A percentile compares a stretch with the other conserved stretches of the same genome.
These are phyloP conservation scores for Coelogynopora nodosa DNA, from an alignment of 2,888 invertebrate species.

Conservation along the genomic window DNA sequence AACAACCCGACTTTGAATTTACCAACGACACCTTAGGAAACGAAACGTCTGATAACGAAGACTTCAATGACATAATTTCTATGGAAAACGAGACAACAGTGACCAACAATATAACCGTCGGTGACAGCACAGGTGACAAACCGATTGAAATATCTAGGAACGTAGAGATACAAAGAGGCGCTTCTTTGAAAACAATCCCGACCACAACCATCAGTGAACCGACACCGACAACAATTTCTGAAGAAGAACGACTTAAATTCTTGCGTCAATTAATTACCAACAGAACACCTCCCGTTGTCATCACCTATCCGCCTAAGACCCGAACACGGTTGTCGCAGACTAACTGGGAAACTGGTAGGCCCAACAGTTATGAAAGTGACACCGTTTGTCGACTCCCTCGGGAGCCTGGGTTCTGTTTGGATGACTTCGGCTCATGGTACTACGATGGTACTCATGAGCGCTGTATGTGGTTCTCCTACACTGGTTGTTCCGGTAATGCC, in stretches of 20 bases:
- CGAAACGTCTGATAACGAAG: too few relatives aligned
- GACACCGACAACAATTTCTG: not conserved
- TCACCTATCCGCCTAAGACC: not conserved
- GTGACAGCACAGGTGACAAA: too few relatives aligned
- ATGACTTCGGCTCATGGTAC: conserved; percentile 16
- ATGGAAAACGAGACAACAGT: too few relatives aligned
- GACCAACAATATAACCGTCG: too few relatives aligned
- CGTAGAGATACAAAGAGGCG: too few relatives aligned
- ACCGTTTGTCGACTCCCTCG: not conserved
- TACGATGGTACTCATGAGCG: not conserved
- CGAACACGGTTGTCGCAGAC: not conserved
- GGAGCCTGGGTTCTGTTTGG: conserved; percentile 32
- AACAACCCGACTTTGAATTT: too few relatives aligned
- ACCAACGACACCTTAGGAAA: too few relatives aligned
- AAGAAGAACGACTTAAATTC: not conserved
- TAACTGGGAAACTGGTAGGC: not conserved
- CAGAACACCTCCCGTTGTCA: not conserved
- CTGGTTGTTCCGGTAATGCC: conserved; percentile 30
- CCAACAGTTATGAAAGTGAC: not conserved
- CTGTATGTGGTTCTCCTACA: conserved; percentile 26
- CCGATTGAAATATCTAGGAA: too few relatives aligned
- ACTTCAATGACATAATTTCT: too few relatives aligned
- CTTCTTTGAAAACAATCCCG: too few relatives aligned
- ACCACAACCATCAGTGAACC: not conserved
- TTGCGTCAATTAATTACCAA: not conserved